Base-by-base conservation (phyloP, 2,113 vertebrate species). In the Hymenochirus boettgeri region DNA sequence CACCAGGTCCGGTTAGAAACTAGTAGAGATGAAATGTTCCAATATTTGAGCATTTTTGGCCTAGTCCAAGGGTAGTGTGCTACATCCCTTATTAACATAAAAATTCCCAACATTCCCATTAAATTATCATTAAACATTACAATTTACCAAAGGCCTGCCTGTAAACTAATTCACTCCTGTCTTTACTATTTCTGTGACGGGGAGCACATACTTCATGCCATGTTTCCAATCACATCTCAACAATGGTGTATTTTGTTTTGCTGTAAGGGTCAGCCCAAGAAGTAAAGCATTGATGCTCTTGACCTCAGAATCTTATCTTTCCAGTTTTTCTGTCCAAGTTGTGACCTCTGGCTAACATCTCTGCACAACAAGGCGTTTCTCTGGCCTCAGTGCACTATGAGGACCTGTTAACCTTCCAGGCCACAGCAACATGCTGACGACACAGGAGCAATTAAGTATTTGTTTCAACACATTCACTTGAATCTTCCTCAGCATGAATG, bases 401-500 rank as follows among this genome's bases (percentile, higher is more conserved):
- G 65, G 55, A 62, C 76, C 81, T 76, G 79, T 72, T 35, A 42
- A 33, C 73, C 70, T 71, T 73, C 77, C 72, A 63, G 0, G 0
- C 71, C 0, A 10, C 73, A 63, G n/a, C n/a, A n/a, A 12, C 70
- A 74, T 55, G 71, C 69, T 72, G 71, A 82, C 77, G 75, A 79
- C 76, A 75, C 73, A 70, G 69, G 15, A 57, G 77, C 78, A 71
- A 77, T 79, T 79, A 79, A 74, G 72, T 61, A 70, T 66, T 70
- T 24, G 47, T n/a, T 71, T 71, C 72, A 69, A 64, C 74, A 55
- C 46, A 71, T 72, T 82, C 81, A 77, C 81, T 80, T 75, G 73
- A 76, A 75, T 63, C 74, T 79, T 80, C 80, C 64, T 70, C 80
- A 73, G 79, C 73, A 76, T 73, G 74, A 76, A 76, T 73, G 69